Evolutionary conservation across 1,140 invertebrate species (phyloP).

Genomic region (Sycophaga agraensis): DNA sequence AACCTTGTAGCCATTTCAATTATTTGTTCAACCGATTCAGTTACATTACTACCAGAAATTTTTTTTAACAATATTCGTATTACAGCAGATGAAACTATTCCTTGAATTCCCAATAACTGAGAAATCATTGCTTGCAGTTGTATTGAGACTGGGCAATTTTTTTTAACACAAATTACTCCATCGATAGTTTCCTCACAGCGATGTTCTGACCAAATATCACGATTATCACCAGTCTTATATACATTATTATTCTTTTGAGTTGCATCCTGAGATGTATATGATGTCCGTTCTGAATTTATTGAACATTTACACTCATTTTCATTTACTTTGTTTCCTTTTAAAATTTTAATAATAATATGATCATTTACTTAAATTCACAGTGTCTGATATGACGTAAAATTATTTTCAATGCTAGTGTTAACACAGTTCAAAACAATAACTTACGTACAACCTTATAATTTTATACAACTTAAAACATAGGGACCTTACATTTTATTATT

Average conservation of each 20-base stretch:
- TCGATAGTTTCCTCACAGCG: slow-evolving; percentile 34
- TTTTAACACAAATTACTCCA: slow-evolving; percentile 41
- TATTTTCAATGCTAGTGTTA: no score
- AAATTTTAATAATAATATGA: neutral
- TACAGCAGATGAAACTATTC: slow-evolving; percentile 44
- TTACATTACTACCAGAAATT: slow-evolving; percentile 45
- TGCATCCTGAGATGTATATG: no score
- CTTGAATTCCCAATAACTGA: slow-evolving; percentile 48
- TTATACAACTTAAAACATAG: neutral
- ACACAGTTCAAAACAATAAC: no score
- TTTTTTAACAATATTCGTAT: slow-evolving; percentile 46
- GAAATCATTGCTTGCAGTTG: slow-evolving; percentile 50
- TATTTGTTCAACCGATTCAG: slow-evolving; percentile 42
- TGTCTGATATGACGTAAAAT: no score
- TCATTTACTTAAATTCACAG: no score
- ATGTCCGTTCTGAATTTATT: neutral
- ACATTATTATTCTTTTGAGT: no score
- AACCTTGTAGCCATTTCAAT: slow-evolving; percentile 40
- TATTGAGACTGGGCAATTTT: slow-evolving; percentile 45
- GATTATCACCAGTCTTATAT: neutral
- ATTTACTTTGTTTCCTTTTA: neutral
- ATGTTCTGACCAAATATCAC: slow-evolving; percentile 34
- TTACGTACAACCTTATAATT: neutral
- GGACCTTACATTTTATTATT: no score
- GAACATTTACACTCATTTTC: slow-evolving; percentile 5